phyloP scores from a whole-genome alignment of 92 coral and sea anemone species.

The Zoanthus gigantus region DNA sequence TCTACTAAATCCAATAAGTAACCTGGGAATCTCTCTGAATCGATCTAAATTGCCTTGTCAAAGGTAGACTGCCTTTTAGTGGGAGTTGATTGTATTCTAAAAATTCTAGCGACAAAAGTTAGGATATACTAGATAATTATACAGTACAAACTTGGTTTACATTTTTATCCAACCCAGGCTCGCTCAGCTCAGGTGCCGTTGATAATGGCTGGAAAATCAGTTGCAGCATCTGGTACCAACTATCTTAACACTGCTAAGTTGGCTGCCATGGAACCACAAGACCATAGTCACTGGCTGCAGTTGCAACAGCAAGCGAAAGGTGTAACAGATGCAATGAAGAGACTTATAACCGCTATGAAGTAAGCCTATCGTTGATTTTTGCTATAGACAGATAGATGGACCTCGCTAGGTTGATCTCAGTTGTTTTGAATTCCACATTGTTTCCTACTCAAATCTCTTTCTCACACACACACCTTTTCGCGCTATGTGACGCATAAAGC shows the following conservation, averaged over 20 bases:
- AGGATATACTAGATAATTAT: no score
- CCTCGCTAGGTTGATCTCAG: not conserved
- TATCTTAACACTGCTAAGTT: slow-evolving; percentile 91
- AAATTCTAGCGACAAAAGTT: no score
- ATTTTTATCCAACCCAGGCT: slow-evolving; percentile 64
- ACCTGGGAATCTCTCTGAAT: no score
- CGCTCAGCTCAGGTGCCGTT: slow-evolving; percentile 98
- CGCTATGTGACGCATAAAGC: no score
- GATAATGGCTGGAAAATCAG: slow-evolving; percentile 97
- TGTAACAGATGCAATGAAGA: slow-evolving; percentile 96
- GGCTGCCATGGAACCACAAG: slow-evolving; percentile 87
- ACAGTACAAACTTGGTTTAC: not conserved
- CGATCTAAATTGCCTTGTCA: no score
- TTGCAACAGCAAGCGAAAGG: slow-evolving; percentile 93
- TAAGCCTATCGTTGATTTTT: slow-evolving; percentile 37
- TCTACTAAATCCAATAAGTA: no score
- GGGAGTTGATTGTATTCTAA: no score
- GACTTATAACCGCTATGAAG: slow-evolving; percentile 96
- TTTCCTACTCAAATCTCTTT: no score
- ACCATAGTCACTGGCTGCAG: slow-evolving; percentile 84
- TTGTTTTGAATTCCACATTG: no score
- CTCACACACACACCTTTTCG: no score
- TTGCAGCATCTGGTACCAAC: slow-evolving; percentile 93
- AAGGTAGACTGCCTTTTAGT: no score
- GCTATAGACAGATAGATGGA: not conserved